A percentile compares a stretch with the other conserved stretches of the same genome.
Conservation (phyloP, 2,888 invertebrate species). For the Kuschelorhynchus macadamiae region DNA sequence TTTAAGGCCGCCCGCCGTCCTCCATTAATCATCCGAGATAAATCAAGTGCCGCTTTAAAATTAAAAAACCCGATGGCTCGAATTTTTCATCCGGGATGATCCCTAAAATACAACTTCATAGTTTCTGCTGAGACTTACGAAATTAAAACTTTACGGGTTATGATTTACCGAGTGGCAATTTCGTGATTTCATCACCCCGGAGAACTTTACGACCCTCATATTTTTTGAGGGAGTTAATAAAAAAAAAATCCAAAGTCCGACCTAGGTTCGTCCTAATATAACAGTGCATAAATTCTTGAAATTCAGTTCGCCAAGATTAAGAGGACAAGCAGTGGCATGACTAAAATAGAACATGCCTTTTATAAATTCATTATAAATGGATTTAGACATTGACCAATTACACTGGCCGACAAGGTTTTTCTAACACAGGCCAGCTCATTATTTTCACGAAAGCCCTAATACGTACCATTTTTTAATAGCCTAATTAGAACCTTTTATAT, state of each 20-base stretch:
- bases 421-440: too few species aligned
- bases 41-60: conserved; percentile 28
- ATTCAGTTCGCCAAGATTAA: not conserved
- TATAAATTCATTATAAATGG: too few species aligned
- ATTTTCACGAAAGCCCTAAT: too few species aligned
- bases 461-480: too few species aligned
- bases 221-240: conserved; percentile 46
- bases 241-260: conserved; percentile 43
- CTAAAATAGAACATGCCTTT: not conserved
- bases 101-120: conserved; percentile 47
- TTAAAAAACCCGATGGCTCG: conserved; percentile 40
- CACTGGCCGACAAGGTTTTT: too few species aligned
- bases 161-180: conserved; percentile 48
- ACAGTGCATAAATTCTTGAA: conserved; percentile 40
- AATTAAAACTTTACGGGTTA: conserved; percentile 47
- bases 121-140: conserved; percentile 49
- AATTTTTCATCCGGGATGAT: conserved; percentile 40
- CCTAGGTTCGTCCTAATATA: conserved; percentile 46
- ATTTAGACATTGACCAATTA: too few species aligned
- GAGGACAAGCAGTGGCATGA: conserved; percentile 18
- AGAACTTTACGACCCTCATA: conserved; percentile 46
- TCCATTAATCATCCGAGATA: conserved; percentile 23
- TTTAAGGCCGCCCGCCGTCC: not conserved
- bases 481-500: too few species aligned
- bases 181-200: conserved; percentile 44